A percentile compares a stretch with the other conserved stretches of the same genome.
Evolutionary conservation across 2,888 invertebrate species (phyloP).

Genomic region (Heliconius aoede): DNA sequence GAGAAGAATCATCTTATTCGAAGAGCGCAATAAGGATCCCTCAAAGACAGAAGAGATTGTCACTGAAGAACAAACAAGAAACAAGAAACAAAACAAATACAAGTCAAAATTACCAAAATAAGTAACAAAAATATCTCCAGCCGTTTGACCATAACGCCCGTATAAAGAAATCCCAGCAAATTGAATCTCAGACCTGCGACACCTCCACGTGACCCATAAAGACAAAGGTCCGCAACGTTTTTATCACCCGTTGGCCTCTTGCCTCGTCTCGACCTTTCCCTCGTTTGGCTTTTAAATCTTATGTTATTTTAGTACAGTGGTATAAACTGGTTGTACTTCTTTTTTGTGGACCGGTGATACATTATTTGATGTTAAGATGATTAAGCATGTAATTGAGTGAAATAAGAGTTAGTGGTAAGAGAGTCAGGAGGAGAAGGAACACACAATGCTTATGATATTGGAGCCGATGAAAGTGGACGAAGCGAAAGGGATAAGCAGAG

Average conservation of each 20-base stretch:
- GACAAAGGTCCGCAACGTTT: conserved; percentile 53
- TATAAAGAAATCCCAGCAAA: conserved; percentile 46
- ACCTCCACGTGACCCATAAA: conserved; percentile 47
- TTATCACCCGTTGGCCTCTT: conserved; percentile 60
- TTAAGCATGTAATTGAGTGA: no score
- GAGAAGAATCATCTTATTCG: no score
- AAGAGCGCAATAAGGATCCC: no score
- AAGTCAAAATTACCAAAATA: neutral
- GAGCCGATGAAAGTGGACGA: no score
- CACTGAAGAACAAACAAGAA: no score
- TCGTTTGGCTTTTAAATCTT: conserved; percentile 8
- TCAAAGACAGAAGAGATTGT: no score
- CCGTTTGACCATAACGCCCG: neutral
- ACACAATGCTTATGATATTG: no score
- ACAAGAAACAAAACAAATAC: no score
- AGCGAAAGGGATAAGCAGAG: no score
- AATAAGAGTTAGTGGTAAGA: no score
- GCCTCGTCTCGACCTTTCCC: conserved; percentile 33
- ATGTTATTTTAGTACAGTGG: conserved; percentile 16
- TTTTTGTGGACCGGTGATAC: neutral
- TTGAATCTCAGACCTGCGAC: conserved; percentile 46
- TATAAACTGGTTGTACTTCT: neutral
- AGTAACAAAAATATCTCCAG: neutral
- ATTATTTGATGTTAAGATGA: neutral
- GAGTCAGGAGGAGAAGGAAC: no score